Evolutionary conservation across 1,140 invertebrate genomes (phyloP).

Genomic region (Zelostemma sp.): DNA sequence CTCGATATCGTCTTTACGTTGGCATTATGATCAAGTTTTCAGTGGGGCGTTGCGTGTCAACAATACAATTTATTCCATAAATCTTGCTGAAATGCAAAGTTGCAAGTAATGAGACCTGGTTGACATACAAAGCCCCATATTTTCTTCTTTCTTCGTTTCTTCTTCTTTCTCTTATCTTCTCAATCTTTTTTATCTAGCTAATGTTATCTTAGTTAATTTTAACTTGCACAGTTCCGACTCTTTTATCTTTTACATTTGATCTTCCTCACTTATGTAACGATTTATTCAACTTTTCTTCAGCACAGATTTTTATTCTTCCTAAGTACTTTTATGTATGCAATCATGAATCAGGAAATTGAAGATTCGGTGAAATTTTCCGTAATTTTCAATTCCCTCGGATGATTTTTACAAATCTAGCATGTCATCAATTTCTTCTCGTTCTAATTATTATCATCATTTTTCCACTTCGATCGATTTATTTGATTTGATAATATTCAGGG

Average conservation of each 20-base stretch:
- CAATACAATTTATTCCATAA: not conserved
- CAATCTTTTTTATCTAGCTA: slow-evolving; percentile 18
- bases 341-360: slow-evolving; percentile 18
- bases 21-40: slow-evolving; percentile 8
- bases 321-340: slow-evolving; percentile 7
- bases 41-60: not conserved
- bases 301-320: slow-evolving; percentile 19
- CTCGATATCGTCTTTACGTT: slow-evolving; percentile 35
- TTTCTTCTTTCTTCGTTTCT: slow-evolving; percentile 9
- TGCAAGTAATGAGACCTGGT: not conserved
- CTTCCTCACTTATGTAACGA: slow-evolving; percentile 12
- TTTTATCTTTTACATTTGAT: slow-evolving; percentile 21
- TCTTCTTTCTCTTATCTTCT: slow-evolving; percentile 23
- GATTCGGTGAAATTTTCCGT: not conserved
- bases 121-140: not conserved
- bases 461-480: not conserved
- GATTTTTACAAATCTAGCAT: slow-evolving; percentile 17
- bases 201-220: slow-evolving; percentile 22
- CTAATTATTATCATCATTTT: not conserved
- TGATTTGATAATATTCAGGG: not conserved
- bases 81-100: not conserved
- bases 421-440: slow-evolving; percentile 27
- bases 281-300: slow-evolving; percentile 30
- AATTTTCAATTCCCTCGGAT: slow-evolving; percentile 21
- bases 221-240: slow-evolving; percentile 31